Base-by-base conservation (phyloP, 2,113 vertebrate genomes). In the Leiothrix lutea region DNA sequence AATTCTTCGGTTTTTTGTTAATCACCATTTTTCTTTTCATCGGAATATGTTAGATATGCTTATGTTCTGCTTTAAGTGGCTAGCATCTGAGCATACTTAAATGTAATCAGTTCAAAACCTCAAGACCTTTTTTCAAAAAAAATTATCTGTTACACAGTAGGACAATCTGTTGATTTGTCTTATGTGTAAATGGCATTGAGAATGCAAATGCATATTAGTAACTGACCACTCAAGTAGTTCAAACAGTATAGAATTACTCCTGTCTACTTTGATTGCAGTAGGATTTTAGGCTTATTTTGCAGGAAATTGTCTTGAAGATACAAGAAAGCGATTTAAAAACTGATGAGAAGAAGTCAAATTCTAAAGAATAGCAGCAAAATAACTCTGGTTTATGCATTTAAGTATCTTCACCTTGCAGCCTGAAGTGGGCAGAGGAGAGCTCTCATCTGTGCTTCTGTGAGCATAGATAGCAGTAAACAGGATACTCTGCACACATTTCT, bases 381-480 rank as follows among this genome's bases (percentile, higher is more conserved):
- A 47, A 33, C 71, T 85, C 53, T 65, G 18, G 9, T 78, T 71
- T 48, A 31, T 11, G 21, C 10, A 9, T 73, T 75, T 23, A 58
- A 53, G 18, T 79, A 17, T 73, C 71, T 86, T 92, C 62, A 81
- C 40, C 24, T 74, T 86, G 47, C 60, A 93, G 65, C 95, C 96
- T 96, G 94, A 94, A 93, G 91, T 93, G 86, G 96, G 96, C 91
- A 95, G 91, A 86, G 91, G 82, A 94, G 95, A 88, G 91, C 88
- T 94, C 92, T 94, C 29, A 16, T 66, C 58, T 78, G 20, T 84
- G 40, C 26, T 67, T 26, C 48, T 80, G n/a, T 62, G 67, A 73
- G 31, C 36, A 14, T 8, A 45, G 53, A n/a, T 21, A 64, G 20
- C 72, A 72, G 28, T 79, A 42, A 44, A 12, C 10, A 70, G 45